Evolutionary conservation across 2,797 vertebrate genomes (phyloP).

Genomic region (Scarus forsteni): DNA sequence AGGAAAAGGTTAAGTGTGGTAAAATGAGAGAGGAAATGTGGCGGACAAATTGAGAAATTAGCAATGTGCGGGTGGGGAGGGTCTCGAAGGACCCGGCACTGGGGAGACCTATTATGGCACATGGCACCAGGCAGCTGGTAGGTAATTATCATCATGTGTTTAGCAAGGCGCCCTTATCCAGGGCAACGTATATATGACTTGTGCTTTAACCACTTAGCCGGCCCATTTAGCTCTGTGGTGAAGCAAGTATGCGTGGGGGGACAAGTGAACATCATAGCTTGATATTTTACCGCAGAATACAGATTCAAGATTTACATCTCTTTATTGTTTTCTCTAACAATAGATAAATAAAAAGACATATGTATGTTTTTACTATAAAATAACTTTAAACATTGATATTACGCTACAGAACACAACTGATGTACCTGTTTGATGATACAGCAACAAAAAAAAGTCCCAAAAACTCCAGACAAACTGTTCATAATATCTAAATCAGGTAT

Average conservation of each 20-base stretch:
- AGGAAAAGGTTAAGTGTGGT: conserved; percentile 79
- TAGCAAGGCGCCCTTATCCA: conserved; percentile 78
- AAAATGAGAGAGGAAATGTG: conserved; percentile 74
- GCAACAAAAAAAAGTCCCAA: too few species aligned
- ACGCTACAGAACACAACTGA: too few species aligned
- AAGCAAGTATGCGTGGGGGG: conserved; percentile 15
- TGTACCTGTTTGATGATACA: too few species aligned
- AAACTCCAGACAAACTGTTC: too few species aligned
- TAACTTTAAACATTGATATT: too few species aligned
- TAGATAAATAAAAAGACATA: too few species aligned
- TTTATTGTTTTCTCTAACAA: too few species aligned
- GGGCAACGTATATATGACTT: conserved; percentile 76
- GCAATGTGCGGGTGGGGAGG: conserved; percentile 65
- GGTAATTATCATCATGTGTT: conserved; percentile 85
- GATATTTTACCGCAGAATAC: too few species aligned
- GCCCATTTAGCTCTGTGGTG: conserved; percentile 65
- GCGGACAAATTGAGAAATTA: conserved; percentile 88
- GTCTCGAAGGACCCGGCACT: conserved; percentile 80
- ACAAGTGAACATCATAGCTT: neutral
- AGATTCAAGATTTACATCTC: too few species aligned
- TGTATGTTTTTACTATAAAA: too few species aligned
- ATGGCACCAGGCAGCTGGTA: conserved; percentile 83
- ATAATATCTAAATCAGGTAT: too few species aligned
- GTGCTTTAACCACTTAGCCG: conserved; percentile 74
- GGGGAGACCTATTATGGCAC: conserved; percentile 84